Percentiles rank a stretch among this genome's conserved stretches.
phyloP scores from a whole-genome alignment of 2,113 vertebrate species.

The Cavia aperea region DNA sequence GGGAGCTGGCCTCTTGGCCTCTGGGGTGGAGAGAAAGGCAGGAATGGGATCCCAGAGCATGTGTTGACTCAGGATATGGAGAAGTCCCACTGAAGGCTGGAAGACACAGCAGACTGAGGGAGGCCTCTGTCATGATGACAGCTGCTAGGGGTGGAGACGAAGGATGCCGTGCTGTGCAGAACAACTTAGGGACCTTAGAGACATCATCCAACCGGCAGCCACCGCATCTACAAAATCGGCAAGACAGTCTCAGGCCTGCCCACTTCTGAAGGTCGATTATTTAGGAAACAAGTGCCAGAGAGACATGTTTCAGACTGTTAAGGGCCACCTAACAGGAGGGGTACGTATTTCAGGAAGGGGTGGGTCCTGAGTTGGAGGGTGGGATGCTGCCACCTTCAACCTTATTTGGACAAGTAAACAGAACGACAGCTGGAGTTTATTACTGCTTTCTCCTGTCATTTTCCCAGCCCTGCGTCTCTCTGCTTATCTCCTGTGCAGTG shows the following conservation, averaged over 20 bases:
- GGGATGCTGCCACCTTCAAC: neutral
- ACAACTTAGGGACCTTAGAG: neutral
- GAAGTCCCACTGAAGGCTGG: neutral
- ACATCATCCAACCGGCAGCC: neutral
- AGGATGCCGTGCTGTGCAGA: fast-evolving
- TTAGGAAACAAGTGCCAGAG: neutral
- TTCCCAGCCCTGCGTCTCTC: neutral
- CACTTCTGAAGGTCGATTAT: neutral
- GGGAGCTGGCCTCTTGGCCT: neutral
- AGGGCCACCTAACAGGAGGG: neutral
- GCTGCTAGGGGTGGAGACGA: fast-evolving
- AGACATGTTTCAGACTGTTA: neutral
- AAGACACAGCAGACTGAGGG: neutral
- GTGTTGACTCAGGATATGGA: neutral
- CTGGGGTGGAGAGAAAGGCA: neutral
- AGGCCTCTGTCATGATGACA: too few relatives aligned
- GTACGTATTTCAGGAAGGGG: neutral
- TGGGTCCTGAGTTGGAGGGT: neutral
- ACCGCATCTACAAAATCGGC: neutral
- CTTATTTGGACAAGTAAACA: neutral
- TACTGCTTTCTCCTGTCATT: neutral
- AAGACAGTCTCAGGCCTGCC: neutral
- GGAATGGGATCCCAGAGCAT: neutral
- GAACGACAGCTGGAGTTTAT: neutral
- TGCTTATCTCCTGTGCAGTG: neutral